Conservation (phyloP, 2,888 invertebrate species). For the Dromius quadrimaculatus region DNA sequence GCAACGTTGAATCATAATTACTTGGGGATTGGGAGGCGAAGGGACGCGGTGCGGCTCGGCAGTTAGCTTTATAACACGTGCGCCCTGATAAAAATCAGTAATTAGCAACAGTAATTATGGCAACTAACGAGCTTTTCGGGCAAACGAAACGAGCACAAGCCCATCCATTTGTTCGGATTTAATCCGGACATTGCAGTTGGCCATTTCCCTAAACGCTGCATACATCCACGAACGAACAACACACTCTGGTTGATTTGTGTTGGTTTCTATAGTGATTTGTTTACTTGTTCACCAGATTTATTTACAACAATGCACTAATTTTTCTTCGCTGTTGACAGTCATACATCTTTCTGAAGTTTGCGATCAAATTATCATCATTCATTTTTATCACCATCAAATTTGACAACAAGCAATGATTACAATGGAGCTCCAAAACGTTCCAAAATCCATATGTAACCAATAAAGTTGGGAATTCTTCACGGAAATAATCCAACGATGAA, state of each 20-base stretch:
- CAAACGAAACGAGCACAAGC: slow-evolving; percentile 29
- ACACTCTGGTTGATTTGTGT: slow-evolving; percentile 30
- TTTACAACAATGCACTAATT: neutral
- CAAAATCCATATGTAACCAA: too few species aligned
- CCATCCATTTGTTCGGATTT: slow-evolving; percentile 47
- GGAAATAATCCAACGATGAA: too few species aligned
- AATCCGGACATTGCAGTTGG: slow-evolving; percentile 45
- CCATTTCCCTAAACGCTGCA: slow-evolving; percentile 45
- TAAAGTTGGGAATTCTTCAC: too few species aligned
- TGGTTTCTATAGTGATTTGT: slow-evolving; percentile 16
- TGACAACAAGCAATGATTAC: too few species aligned
- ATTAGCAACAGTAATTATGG: slow-evolving; percentile 68
- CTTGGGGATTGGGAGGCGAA: slow-evolving; percentile 43
- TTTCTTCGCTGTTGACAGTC: slow-evolving; percentile 1
- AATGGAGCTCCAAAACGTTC: too few species aligned
- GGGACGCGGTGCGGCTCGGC: slow-evolving; percentile 7
- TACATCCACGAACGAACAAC: neutral
- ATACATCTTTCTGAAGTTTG: neutral
- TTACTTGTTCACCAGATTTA: slow-evolving; percentile 10
- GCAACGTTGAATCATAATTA: slow-evolving; percentile 65
- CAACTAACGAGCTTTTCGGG: slow-evolving; percentile 66
- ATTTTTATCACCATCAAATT: too few species aligned
- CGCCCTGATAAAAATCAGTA: slow-evolving; percentile 67
- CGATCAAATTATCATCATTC: neutral
- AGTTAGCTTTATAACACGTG: slow-evolving; percentile 63